Evolutionary conservation across 2,888 invertebrate species (phyloP).

Genomic region (Platycheirus albimanus): DNA sequence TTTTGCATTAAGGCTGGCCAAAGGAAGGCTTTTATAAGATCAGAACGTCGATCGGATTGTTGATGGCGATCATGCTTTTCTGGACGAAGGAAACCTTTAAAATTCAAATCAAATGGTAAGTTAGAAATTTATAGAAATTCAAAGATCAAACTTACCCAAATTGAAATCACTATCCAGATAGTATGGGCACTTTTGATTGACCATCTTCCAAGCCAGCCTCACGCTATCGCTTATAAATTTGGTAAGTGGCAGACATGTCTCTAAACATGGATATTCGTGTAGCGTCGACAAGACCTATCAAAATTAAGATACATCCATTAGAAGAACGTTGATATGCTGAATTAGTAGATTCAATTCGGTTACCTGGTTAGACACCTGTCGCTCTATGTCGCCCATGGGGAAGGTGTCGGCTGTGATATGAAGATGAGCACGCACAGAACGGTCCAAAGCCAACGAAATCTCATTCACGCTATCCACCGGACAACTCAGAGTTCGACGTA

Average conservation of each 20-base stretch:
- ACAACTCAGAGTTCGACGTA: conserved; percentile 86
- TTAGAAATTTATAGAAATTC: too few species aligned
- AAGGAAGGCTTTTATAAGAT: conserved; percentile 90
- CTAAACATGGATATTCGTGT: conserved; percentile 96
- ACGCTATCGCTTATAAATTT: conserved; percentile 92
- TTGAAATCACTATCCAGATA: conserved; percentile 88
- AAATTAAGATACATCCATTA: background rate
- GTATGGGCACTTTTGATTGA: conserved; percentile 88
- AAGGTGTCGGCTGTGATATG: conserved; percentile 88
- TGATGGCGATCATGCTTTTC: conserved; percentile 92
- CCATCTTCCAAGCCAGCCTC: conserved; percentile 93
- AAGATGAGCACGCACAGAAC: conserved; percentile 86
- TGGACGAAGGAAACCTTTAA: conserved; percentile 86
- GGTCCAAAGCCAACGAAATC: conserved; percentile 83
- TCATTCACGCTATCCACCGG: conserved; percentile 83
- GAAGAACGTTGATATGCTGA: conserved; percentile 18
- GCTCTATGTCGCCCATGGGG: conserved; percentile 87
- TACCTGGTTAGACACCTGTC: conserved; percentile 87
- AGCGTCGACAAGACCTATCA: conserved; percentile 92
- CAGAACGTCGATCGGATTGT: conserved; percentile 88
- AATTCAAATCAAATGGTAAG: background rate
- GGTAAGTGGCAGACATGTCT: conserved; percentile 89
- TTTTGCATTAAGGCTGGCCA: conserved; percentile 94
- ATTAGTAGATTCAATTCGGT: too few species aligned
- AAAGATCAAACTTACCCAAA: conserved; percentile 84